Evolutionary conservation across 2,113 vertebrate genomes (phyloP).

Genomic region (Leptodactylus fuscus): DNA sequence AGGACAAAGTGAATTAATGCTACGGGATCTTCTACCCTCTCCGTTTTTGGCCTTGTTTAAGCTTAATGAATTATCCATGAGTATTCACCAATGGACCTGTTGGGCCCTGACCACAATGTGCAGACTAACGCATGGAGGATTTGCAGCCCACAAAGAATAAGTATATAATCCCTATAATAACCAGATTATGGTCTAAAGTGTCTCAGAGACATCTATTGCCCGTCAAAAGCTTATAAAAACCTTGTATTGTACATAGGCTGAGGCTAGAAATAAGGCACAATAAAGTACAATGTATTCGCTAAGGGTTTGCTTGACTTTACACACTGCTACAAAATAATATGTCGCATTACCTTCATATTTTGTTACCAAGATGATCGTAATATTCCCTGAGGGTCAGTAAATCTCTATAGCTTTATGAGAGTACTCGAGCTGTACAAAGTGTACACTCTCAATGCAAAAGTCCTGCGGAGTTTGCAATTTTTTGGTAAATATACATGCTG

Average conservation of each 20-base stretch:
- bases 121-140: background rate
- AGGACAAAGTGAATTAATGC: background rate
- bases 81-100: background rate
- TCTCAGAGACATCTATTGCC: background rate
- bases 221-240: background rate
- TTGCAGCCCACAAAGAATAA: background rate
- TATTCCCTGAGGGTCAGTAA: constrained; percentile 43
- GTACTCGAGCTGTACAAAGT: constrained; percentile 28
- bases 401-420: constrained; percentile 29
- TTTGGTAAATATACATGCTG: constrained; percentile 28
- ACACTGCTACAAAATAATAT: constrained; percentile 18
- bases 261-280: background rate
- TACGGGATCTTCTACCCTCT: background rate
- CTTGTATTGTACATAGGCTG: background rate
- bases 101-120: background rate
- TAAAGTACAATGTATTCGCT: constrained; percentile 23
- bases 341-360: constrained; percentile 33
- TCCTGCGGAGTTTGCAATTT: constrained; percentile 31
- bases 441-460: constrained; percentile 20
- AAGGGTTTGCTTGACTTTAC: constrained; percentile 13
- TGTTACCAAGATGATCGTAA: constrained; percentile 27
- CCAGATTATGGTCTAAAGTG: background rate
- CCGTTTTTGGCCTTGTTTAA: background rate
- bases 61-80: background rate
- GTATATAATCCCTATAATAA: background rate